A percentile compares a stretch with the other conserved stretches of the same genome.
Evolutionary conservation across 2,888 invertebrate species (phyloP).

Genomic region (Torymus auratus): DNA sequence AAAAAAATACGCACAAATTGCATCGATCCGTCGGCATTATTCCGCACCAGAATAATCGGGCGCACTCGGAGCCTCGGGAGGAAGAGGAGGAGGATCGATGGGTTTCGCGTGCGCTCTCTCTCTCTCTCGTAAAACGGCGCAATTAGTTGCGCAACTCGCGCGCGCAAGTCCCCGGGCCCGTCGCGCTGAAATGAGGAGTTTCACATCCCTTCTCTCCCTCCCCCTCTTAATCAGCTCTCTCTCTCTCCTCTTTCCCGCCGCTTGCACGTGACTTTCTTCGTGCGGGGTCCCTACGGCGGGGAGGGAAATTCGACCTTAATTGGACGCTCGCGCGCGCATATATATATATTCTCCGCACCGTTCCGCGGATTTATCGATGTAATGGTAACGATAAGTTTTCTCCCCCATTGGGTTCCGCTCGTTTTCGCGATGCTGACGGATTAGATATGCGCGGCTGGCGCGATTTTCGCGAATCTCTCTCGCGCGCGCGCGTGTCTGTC

Average conservation of each 20-base stretch:
- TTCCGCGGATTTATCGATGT: conserved; percentile 50
- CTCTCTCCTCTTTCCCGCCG: conserved; percentile 1
- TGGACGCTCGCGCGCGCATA: conserved; percentile 12
- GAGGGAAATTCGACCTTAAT: conserved; percentile 55
- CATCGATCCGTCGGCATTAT: no score
- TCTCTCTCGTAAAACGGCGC: background rate
- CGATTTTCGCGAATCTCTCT: conserved; percentile 10
- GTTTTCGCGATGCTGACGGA: conserved; percentile 4
- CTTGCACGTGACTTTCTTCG: no score
- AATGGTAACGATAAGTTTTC: conserved; percentile 42
- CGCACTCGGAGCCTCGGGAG: no score
- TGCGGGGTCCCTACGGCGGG: no score
- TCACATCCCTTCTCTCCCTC: background rate
- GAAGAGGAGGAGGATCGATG: no score
- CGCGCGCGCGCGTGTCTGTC: background rate
- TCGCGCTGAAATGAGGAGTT: background rate
- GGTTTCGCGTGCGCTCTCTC: no score
- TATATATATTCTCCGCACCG: background rate
- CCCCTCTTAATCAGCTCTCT: background rate
- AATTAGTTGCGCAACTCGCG: background rate
- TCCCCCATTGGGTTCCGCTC: no score
- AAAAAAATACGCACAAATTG: no score
- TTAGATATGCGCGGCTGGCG: background rate
- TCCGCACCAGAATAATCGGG: no score
- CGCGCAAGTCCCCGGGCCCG: background rate